Evolutionary conservation across 2,888 invertebrate genomes (phyloP), one percentile per base, ranked within the genome.

Genomic region (Koerneria pararmatus): DNA sequence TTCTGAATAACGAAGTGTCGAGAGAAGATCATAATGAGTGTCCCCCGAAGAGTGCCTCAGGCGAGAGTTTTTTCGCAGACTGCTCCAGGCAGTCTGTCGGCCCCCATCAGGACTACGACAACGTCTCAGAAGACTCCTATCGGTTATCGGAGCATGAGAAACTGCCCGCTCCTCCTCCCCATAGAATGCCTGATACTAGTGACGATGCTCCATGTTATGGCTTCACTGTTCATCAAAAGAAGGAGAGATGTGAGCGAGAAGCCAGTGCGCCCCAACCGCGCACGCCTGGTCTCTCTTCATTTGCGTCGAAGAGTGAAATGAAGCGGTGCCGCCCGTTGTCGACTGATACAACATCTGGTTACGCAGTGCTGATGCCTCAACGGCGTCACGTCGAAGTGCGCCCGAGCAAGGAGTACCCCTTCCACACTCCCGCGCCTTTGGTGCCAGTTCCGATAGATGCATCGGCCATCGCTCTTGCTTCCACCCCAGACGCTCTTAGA

Each of bases 51-150:
- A 75, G 75, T 3, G 71, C 72, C 1, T 77, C 78, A 54, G 82
- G 82, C 27, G 80, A 80, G 41, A 79, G 79, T 48, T 82, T 82
- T 70, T 70, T 75, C 51, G 75, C 79, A 15, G 65, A 73, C 35
- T 31, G 49, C 22, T 58, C n/a, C n/a, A 32, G 15, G 37, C 29
- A 46, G 35, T 49, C 51, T 15, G 37, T 65, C 35, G 66, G 69
- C 24, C 31, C 66, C 32, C 58, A 65, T 27, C 64, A 69, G 22
- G 74, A 77, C 56, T 74, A 73, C 53, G 82, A 82, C 69, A 79
- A 80, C 65, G 73, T 78, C 48, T 72, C 72, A 32, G 79, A 82
- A 68, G 82, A 81, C 37, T 80, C 80, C 3, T 82, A 82, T 68
- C 73, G 76, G 15, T 67, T 82, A 34, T 72, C 72, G 22, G 79